phyloP scores from a whole-genome alignment of 2,888 invertebrate species.

The Lysandra bellargus region DNA sequence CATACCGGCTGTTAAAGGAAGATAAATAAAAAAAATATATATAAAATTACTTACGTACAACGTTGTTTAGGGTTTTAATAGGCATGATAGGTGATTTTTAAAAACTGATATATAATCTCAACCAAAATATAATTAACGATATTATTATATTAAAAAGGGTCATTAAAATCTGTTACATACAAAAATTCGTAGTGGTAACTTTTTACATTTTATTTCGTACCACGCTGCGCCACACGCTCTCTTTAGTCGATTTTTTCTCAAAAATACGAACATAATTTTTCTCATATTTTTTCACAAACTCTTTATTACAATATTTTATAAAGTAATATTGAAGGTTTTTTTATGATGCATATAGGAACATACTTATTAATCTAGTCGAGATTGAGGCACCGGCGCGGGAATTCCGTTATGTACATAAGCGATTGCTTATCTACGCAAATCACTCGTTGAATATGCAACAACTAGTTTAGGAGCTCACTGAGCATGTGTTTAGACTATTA shows the following conservation, averaged over 20 bases:
- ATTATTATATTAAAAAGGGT: too few species aligned
- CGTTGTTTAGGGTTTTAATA: not conserved
- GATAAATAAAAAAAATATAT: not conserved
- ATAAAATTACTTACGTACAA: not conserved
- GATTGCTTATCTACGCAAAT: slow-evolving; percentile 79
- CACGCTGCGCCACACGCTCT: too few species aligned
- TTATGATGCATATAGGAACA: not conserved
- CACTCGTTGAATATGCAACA: slow-evolving; percentile 78
- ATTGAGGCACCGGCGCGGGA: slow-evolving; percentile 44
- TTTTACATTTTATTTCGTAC: too few species aligned
- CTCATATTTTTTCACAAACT: not conserved
- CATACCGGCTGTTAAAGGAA: not conserved
- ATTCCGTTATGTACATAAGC: slow-evolving; percentile 54
- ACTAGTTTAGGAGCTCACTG: slow-evolving; percentile 71
- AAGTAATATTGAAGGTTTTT: not conserved
- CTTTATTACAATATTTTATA: not conserved
- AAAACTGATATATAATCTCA: too few species aligned
- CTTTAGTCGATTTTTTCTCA: too few species aligned
- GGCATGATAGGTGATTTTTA: too few species aligned
- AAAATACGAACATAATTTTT: not conserved
- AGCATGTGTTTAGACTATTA: slow-evolving; percentile 77
- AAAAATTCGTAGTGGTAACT: too few species aligned
- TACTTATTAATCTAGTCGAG: slow-evolving; percentile 22
- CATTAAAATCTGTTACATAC: too few species aligned
- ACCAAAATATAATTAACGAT: too few species aligned